Base-by-base conservation (phyloP, 2,888 invertebrate genomes). In the Macrosiphum euphorbiae region DNA sequence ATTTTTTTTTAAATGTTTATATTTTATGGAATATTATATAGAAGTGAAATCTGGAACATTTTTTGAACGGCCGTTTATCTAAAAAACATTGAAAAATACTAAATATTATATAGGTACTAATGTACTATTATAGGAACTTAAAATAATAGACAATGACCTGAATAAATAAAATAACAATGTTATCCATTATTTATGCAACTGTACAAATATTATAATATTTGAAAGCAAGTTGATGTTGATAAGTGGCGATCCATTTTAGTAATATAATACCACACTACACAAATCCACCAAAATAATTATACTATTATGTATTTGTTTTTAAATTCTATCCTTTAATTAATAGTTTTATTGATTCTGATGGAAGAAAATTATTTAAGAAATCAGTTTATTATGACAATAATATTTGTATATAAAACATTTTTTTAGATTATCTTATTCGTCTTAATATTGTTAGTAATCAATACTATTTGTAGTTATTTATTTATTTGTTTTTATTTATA, bases 401-500 rank as follows among this genome's bases (percentile, higher is more conserved):
- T 85, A 91, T 85, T 91, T 91, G n/a, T 91, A 91, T 55, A 85
- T 85, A 55, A 90, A 78, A 35, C 35, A 52, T 41, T 90, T 89
- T 90, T 89, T 78, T 90, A 78, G 78, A 50, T 78, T 78, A 44
- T 90, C 78, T 67, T 55, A 88, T 87, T 78, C 20, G 8, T 35
- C 20, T 35, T 35, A 78, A 35, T 35, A 35, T 78, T 78, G 24
- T 78, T 78, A 35, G 20, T 78, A 78, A 78, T 20, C 35, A 78
- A 35, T 78, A 78, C 20, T 78, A 35, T 78, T 35, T 20, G 78
- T 35, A 41, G 78, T 78, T 78, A 78, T 35, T 78, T 78, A 88
- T 88, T n/a, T 78, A 88, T 88, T n/a, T 78, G 35, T 78, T 78
- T 78, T 50, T 52, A 41, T 41, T 35, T 52, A 90, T 50, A 3